Percentiles rank a stretch among this genome's conserved stretches.
Evolutionary conservation across 30 jellyfish, hydroid and myxozoan genomes (phyloP).

Genomic region (Nemopilema nomurai): DNA sequence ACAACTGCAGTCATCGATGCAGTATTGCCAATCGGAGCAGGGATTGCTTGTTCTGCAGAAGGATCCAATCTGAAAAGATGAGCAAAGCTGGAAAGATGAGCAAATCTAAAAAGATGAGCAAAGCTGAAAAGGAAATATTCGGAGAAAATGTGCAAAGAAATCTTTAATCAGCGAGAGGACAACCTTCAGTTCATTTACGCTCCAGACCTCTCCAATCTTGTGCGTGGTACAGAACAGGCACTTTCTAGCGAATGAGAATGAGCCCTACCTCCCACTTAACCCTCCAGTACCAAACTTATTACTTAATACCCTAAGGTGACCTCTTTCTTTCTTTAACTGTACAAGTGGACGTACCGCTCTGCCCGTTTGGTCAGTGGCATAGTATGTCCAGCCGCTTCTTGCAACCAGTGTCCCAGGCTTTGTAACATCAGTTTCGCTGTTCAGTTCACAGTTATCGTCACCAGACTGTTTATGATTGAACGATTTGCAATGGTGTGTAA

Average conservation of each 20-base stretch:
- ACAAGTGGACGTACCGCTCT: not conserved
- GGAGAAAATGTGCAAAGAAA: too few relatives aligned
- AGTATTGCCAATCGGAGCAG: not conserved
- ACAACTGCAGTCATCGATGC: slow-evolving; percentile 8
- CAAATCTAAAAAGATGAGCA: too few relatives aligned
- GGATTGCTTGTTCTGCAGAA: not conserved
- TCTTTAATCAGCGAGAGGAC: too few relatives aligned
- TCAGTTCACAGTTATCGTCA: slow-evolving; percentile 3
- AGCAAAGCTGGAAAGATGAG: too few relatives aligned
- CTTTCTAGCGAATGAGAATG: too few relatives aligned
- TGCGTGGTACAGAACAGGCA: too few relatives aligned
- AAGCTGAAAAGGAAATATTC: too few relatives aligned
- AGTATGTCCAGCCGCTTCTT: slow-evolving; percentile 5
- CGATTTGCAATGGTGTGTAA: slow-evolving; percentile 11
- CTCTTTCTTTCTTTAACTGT: too few relatives aligned
- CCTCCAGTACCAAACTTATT: too few relatives aligned
- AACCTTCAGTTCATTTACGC: not conserved
- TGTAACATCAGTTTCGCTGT: not conserved
- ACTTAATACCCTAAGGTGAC: too few relatives aligned
- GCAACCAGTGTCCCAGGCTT: not conserved
- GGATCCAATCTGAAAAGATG: slow-evolving; percentile 4
- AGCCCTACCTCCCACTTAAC: too few relatives aligned
- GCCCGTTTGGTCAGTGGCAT: not conserved
- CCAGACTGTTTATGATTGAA: not conserved
- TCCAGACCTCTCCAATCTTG: too few relatives aligned